Percentiles rank a stretch among this genome's conserved stretches.
These are phyloP conservation scores for Ceratotherium simum DNA, from an alignment of 2,113 vertebrate genomes.

Conservation along the genomic window DNA sequence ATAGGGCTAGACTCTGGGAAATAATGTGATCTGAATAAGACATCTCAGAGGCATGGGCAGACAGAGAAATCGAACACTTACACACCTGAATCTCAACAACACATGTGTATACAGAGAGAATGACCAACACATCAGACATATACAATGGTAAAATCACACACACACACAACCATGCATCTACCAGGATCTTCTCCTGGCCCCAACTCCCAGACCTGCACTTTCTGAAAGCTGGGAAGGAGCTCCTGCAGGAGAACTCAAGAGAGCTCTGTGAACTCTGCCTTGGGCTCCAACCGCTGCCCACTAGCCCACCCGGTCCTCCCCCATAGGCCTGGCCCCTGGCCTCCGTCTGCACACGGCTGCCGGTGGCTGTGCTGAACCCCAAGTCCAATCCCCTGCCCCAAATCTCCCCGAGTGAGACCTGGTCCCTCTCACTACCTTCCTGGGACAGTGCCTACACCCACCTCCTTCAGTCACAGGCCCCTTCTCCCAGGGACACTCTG, in stretches of 20 bases:
- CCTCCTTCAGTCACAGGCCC: background rate
- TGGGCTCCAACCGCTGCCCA: background rate
- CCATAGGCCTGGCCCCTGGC: rapidly evolving
- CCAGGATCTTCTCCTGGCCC: conserved; percentile 40
- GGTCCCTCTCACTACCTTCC: background rate
- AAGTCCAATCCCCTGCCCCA: background rate
- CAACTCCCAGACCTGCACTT: background rate
- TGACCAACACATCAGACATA: background rate
- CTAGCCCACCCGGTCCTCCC: background rate
- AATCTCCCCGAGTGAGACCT: background rate
- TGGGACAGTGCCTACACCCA: background rate
- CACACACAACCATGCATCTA: conserved; percentile 39
- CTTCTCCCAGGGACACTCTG: background rate
- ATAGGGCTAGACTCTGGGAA: background rate
- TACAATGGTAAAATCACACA: background rate
- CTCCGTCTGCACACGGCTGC: rapidly evolving
- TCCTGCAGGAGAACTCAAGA: background rate
- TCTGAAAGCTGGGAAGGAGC: background rate
- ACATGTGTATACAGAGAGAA: background rate
- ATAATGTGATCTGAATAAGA: background rate
- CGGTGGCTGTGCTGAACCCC: rapidly evolving
- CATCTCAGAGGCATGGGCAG: background rate
- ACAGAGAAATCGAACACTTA: background rate
- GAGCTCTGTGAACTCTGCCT: background rate
- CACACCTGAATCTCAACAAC: background rate